Percentiles rank a stretch among this genome's conserved stretches.
Conservation (phyloP, 2,113 vertebrate species). For the Girardinichthys multiradiatus region DNA sequence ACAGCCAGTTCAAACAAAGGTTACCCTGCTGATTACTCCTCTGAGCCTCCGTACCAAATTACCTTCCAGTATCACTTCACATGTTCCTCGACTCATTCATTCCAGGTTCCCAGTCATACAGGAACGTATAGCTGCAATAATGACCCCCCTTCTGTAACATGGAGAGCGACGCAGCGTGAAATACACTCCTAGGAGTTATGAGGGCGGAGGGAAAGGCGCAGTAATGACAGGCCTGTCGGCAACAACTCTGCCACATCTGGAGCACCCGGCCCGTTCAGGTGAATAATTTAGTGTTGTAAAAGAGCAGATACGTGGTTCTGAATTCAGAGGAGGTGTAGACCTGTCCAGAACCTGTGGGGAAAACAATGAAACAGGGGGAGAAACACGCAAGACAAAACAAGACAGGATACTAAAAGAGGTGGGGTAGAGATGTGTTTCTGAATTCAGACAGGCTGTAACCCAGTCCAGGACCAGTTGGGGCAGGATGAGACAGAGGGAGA, state of each 20-base stretch:
- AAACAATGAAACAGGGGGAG: not conserved
- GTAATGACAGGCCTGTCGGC: slow-evolving; percentile 48
- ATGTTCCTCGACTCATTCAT: slow-evolving; percentile 21
- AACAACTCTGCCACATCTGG: slow-evolving; percentile 59
- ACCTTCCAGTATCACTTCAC: not conserved
- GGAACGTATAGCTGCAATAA: slow-evolving; percentile 19
- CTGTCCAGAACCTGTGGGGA: not conserved
- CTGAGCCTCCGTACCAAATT: slow-evolving; percentile 1
- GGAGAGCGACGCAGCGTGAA: not conserved
- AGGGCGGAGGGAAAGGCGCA: slow-evolving; percentile 22
- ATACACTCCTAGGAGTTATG: slow-evolving; percentile 24
- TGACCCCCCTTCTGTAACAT: not conserved
- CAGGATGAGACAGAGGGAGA: no score
- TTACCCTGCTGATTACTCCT: not conserved
- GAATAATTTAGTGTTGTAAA: slow-evolving; percentile 74
- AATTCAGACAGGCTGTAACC: no score
- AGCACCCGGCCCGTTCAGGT: slow-evolving; percentile 47
- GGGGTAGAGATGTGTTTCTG: no score
- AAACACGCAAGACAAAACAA: no score
- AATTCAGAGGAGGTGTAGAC: slow-evolving; percentile 39
- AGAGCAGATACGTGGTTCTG: slow-evolving; percentile 53
- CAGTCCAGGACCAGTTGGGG: no score
- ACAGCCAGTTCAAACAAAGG: slow-evolving; percentile 33
- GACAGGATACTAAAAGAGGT: no score
- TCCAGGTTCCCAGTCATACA: slow-evolving; percentile 19